Conservation (phyloP, 2,113 vertebrate genomes). For the Perognathus longimembris region DNA sequence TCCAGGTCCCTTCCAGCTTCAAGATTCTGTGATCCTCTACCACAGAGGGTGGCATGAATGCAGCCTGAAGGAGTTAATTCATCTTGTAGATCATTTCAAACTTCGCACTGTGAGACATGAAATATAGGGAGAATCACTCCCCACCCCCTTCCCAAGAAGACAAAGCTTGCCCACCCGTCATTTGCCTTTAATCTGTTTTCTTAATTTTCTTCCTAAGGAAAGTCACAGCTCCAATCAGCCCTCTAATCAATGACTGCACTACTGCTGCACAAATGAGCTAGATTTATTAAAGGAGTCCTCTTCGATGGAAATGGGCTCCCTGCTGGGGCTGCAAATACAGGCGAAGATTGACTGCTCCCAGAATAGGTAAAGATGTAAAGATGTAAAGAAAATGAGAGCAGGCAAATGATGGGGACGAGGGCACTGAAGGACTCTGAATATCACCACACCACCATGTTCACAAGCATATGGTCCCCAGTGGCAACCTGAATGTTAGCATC, state of each 20-base stretch:
- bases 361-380: slow-evolving; percentile 67
- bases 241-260: slow-evolving; percentile 79
- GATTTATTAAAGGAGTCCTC: slow-evolving; percentile 80
- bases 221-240: slow-evolving; percentile 76
- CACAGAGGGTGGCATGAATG: not conserved
- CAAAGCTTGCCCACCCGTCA: slow-evolving; percentile 69
- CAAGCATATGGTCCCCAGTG: not conserved
- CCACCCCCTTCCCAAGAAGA: slow-evolving; percentile 49
- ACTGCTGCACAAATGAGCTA: slow-evolving; percentile 75
- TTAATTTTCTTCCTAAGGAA: slow-evolving; percentile 79
- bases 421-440: not conserved
- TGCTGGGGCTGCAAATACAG: slow-evolving; percentile 76
- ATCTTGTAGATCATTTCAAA: slow-evolving; percentile 25
- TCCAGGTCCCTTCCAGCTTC: not conserved
- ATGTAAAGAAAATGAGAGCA: slow-evolving; percentile 55
- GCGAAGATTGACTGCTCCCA: slow-evolving; percentile 72
- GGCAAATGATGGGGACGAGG: not conserved
- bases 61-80: slow-evolving; percentile 45
- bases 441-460: not conserved
- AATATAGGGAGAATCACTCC: not conserved
- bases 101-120: not conserved
- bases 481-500: not conserved
- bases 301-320: slow-evolving; percentile 76
- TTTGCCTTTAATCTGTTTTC: slow-evolving; percentile 80
- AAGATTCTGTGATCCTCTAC: not conserved